These are phyloP conservation scores for Nephrotoma flavescens DNA, from an alignment of 2,888 invertebrate genomes.

Conservation along the genomic window DNA sequence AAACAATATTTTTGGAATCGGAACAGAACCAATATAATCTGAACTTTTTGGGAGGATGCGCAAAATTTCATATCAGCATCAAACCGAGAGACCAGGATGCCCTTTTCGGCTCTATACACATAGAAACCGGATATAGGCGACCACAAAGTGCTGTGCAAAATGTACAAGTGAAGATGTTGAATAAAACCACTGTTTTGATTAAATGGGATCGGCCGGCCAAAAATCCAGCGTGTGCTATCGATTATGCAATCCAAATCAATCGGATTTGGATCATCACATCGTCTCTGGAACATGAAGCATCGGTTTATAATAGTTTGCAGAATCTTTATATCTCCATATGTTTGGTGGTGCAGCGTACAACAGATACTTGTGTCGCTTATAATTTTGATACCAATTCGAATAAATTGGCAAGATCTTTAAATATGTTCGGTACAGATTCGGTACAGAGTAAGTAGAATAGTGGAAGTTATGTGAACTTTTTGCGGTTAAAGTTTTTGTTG, in stretches of 20 bases:
- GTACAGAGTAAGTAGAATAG: too few relatives aligned
- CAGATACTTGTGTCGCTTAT: not conserved
- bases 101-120: not conserved
- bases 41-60: not conserved
- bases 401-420: not conserved
- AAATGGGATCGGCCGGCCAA: not conserved
- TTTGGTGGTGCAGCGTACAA: not conserved
- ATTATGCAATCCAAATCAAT: not conserved
- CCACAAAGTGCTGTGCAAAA: not conserved
- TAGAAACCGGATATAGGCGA: not conserved
- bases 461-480: too few relatives aligned
- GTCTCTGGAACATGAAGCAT: not conserved
- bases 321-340: not conserved
- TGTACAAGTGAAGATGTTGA: not conserved
- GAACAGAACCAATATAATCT: not conserved
- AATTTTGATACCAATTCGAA: not conserved
- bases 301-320: not conserved
- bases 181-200: not conserved
- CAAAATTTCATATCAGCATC: not conserved
- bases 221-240: not conserved
- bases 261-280: not conserved
- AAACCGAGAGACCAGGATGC: not conserved
- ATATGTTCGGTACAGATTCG: too few relatives aligned
- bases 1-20: not conserved
- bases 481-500: not conserved